Conservation (phyloP, 2,113 vertebrate genomes). For the Chauna torquata region DNA sequence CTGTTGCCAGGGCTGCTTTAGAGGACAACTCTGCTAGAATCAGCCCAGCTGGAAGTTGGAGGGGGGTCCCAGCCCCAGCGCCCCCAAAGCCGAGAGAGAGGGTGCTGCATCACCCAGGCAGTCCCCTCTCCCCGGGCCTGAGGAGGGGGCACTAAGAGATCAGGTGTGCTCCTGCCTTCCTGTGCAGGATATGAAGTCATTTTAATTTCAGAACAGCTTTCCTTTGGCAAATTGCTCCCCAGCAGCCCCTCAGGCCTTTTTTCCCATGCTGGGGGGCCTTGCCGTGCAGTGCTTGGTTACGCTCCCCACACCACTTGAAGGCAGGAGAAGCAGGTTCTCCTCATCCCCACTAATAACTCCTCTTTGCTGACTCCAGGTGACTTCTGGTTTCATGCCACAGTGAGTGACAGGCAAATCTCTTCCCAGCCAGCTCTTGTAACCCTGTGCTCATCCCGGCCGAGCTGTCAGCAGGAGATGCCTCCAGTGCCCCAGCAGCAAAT, state of each 20-base stretch:
- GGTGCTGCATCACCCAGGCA: neutral
- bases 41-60: rapidly evolving
- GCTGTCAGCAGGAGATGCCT: neutral
- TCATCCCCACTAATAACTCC: neutral
- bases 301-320: neutral
- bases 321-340: neutral
- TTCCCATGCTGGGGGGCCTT: rapidly evolving
- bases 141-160: too few relatives aligned
- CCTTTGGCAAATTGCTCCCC: neutral
- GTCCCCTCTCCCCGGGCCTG: neutral
- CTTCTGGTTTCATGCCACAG: neutral
- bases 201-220: neutral
- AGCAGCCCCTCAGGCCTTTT: neutral
- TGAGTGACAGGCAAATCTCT: neutral
- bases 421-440: rapidly evolving
- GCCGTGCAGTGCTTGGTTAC: rapidly evolving
- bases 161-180: neutral
- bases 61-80: neutral
- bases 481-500: rapidly evolving
- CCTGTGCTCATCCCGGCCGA: neutral
- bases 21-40: rapidly evolving
- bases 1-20: neutral
- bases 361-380: neutral
- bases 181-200: neutral
- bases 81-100: too few relatives aligned